Base-by-base conservation (phyloP, 2,113 vertebrate genomes). In the Platysteira castanea region DNA sequence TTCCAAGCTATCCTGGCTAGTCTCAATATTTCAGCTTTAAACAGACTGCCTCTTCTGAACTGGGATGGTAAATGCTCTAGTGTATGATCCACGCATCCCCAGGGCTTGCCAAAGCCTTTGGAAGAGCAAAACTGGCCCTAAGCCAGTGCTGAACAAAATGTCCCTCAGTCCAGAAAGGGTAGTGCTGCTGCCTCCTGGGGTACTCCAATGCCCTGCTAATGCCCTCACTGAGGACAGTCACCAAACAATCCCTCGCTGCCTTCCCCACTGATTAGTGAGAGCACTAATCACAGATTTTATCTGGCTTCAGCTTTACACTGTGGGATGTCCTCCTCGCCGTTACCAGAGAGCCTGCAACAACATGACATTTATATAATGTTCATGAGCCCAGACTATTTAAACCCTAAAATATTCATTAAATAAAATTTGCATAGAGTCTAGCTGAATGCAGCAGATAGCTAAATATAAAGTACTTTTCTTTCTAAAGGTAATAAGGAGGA, bases 341-440 rank as follows among this genome's bases (percentile, higher is more conserved):
- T 74, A 90, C 50, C 30, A 16, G 46, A 88, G 52, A 84, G 60
- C 39, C 82, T 56, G 68, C 3, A 9, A 94, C 0, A n/a, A 65
- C 75, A 47, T 74, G 87, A 92, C 82, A 82, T 87, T 74, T 84
- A 50, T 52, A 50, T 37, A 65, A 85, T 64, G 92, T 44, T 90
- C 64, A 84, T 35, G 56, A 96, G 79, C 71, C 49, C 46, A 85
- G 78, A 67, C 68, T 88, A 84, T 74, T 94, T 70, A 85, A 94
- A 91, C 54, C 13, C 46, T 88, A 69, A 89, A 94, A 95, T 91
- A 96, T 80, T 92, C 33, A 95, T 91, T 93, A 88, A 84, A 80
- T 63, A 86, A 89, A 96, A 93, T 94, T 95, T 95, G 95, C 84
- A 96, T 90, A 91, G 87, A 76, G 64, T 52, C 63, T 74, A 53